Base-by-base conservation (phyloP, 2,888 invertebrate species). In the Leptinotarsa tumamoca region DNA sequence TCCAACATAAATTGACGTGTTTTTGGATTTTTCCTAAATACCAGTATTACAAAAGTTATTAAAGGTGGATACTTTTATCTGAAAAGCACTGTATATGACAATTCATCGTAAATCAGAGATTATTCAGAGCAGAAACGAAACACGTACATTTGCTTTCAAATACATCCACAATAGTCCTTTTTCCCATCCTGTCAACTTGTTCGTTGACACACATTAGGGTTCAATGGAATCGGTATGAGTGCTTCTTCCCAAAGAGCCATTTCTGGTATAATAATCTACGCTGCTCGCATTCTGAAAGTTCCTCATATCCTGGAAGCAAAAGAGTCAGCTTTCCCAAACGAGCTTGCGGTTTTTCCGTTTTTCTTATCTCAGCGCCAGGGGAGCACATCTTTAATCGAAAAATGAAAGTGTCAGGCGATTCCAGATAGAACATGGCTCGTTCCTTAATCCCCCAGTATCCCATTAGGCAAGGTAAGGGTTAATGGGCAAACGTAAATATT, bases 371-470 rank as follows among this genome's bases (percentile, higher is more conserved):
- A 33, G 71, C 71, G 73, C 76, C 75, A 73, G 71, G 76, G 78
- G 71, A 74, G 76, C 67, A 67, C 72, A 69, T 77, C 78, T 79
- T 77, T 80, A 74, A 79, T 77, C 68, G 77, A 74, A 77, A 78
- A 80, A 79, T 66, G 71, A 71, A 71, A 73, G 73, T 73, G 73
- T 71, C 54, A 49, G 67, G 76, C 71, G 71, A 71, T 76, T 58
- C 71, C 71, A 71, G 73, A 73, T 71, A 76, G 66, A 73, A 71
- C 76, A 76, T 71, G 73, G 67, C 56, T 56, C 72, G 67, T 49
- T 71, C 76, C 71, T 71, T 76, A 76, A 76, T 76, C 73, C 73
- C 10, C 61, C 43, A 33, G 50, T 71, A 76, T 73, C 50, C 71
- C 71, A 76, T 73, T 73, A 76, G 73, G 73, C 50, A 61, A 76